These are phyloP conservation scores for Chionis minor DNA, from an alignment of 2,113 vertebrate species.

Conservation along the genomic window DNA sequence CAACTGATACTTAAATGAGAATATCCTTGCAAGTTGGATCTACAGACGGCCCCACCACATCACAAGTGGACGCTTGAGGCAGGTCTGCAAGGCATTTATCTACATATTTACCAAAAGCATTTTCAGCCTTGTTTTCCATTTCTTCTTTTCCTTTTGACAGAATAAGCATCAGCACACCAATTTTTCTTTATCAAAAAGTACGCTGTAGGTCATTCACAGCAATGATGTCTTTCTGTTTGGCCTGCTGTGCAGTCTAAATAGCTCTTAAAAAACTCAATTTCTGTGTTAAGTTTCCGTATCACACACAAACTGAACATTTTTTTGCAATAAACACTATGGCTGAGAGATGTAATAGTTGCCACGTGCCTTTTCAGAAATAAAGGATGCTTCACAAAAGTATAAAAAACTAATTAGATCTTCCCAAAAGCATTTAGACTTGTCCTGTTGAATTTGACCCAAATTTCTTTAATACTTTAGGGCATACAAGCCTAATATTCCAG, in stretches of 20 bases:
- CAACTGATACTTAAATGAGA: conserved; percentile 44
- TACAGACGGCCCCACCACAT: neutral
- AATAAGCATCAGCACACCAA: neutral
- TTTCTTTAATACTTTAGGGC: neutral
- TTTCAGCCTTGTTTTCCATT: neutral
- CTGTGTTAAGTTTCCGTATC: neutral
- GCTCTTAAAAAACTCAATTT: neutral
- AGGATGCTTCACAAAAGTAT: neutral
- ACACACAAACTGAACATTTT: neutral
- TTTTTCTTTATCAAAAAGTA: neutral
- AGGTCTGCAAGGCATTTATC: neutral
- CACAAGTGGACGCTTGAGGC: neutral
- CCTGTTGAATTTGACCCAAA: neutral
- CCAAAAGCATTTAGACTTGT: neutral
- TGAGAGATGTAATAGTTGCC: neutral
- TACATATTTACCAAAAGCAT: neutral
- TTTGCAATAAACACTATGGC: neutral
- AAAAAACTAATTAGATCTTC: neutral
- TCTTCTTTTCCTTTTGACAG: neutral
- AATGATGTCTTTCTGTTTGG: neutral
- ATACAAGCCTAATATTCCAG: neutral
- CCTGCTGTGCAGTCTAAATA: neutral
- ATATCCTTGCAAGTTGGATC: neutral
- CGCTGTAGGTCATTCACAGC: neutral
- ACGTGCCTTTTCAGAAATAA: neutral